phyloP scores from a whole-genome alignment of 2,888 invertebrate species.

The Papilio demoleus region DNA sequence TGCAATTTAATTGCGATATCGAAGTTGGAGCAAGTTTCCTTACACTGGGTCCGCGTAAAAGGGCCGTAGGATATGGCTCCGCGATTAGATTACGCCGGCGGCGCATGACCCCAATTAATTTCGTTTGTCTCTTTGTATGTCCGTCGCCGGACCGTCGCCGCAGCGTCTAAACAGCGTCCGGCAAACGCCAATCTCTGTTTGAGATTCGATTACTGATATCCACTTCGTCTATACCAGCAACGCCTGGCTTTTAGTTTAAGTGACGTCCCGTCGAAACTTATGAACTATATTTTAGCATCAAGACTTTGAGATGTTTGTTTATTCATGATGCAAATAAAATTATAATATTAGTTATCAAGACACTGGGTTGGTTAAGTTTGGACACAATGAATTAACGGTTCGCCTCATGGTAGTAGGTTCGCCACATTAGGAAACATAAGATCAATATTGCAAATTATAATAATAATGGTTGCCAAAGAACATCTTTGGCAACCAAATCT shows the following conservation, averaged over 20 bases:
- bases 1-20: conserved; percentile 32
- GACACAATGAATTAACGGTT: too few species aligned
- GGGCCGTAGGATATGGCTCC: conserved; percentile 55
- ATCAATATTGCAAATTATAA: too few species aligned
- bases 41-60: conserved; percentile 59
- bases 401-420: too few species aligned
- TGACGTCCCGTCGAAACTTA: not conserved
- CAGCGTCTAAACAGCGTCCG: conserved; percentile 67
- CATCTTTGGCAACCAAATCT: not conserved
- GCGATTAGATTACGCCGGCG: conserved; percentile 73
- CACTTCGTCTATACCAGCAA: conserved; percentile 51
- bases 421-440: too few species aligned
- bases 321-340: not conserved
- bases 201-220: conserved; percentile 74
- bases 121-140: conserved; percentile 78
- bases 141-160: conserved; percentile 50
- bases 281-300: not conserved
- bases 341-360: not conserved
- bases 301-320: not conserved
- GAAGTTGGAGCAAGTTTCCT: conserved; percentile 40
- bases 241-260: conserved; percentile 37
- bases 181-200: conserved; percentile 66
- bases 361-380: too few species aligned
- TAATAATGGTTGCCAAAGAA: too few species aligned
- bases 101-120: conserved; percentile 78